Base-by-base conservation (phyloP, 2,113 vertebrate genomes). In the Myrmecobius fasciatus region DNA sequence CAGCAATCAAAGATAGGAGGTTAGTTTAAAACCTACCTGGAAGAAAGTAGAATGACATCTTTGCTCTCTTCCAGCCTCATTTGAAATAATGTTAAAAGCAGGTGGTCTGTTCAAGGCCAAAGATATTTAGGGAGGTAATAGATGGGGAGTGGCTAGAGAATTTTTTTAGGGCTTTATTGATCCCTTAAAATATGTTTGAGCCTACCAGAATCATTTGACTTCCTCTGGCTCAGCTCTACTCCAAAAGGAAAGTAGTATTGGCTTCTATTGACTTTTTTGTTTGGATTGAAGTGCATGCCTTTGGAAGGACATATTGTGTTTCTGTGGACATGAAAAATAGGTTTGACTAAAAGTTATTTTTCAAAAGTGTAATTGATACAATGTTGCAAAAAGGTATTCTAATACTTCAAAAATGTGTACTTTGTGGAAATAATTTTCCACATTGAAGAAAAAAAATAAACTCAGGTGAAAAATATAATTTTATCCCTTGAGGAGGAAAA, bases 1-100 rank as follows among this genome's bases (percentile, higher is more conserved):
- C 43, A 83, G 20, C 11, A 46, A n/a, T 67, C 94, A 36, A 26
- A 52, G 31, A 2, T 22, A 14, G 28, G 17, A 47, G 53, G 0
- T 92, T 56, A 67, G 20, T 54, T 89, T 47, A 24, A 92, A 95
- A 36, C 2, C 26, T 53, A 20, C 26, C 25, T 26, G 25, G 92
- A 89, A 88, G 8, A 91, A 89, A 75, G 53, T 46, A 8, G 53
- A 11, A 91, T 0, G 88, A 28, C 49, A 89, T 90, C 22, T 92
- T 95, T 95, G 49, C 24, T 91, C 9, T 31, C 52, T 5, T 54
- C 14, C 36, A 53, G 51, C 53, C 3, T 8, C 53, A 1, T 53
- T 94, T 95, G 90, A 94, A 88, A 17, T 95, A 92, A 48, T 89
- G 53, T 95, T 89, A 53, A 52, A 96, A 91, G 49, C 14, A 92